phyloP scores from a whole-genome alignment of 2,888 invertebrate species.

The Chloroclystis v-ata region DNA sequence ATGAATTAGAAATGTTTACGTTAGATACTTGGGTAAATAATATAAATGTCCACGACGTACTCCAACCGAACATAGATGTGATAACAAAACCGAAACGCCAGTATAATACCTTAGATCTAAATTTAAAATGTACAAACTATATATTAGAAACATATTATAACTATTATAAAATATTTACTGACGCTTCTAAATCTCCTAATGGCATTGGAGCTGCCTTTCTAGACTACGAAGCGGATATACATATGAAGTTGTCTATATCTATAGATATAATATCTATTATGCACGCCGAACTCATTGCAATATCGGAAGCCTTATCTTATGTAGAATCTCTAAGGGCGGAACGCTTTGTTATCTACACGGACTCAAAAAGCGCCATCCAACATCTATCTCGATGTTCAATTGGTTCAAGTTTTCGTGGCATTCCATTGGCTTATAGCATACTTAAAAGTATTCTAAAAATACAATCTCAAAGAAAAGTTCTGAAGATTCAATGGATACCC shows the following conservation, averaged over 20 bases:
- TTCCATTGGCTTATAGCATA: slow-evolving; percentile 6
- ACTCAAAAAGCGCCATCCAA: not conserved
- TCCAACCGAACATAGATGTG: not conserved
- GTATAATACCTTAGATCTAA: not conserved
- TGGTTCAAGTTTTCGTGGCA: slow-evolving; percentile 2
- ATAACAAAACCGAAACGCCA: not conserved
- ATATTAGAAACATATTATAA: not conserved
- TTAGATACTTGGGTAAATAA: slow-evolving; percentile 3
- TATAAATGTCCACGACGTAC: not conserved
- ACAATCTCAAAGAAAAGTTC: not conserved
- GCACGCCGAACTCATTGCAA: slow-evolving; percentile 1
- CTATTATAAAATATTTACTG: not conserved
- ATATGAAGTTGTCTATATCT: not conserved
- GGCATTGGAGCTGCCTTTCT: no score
- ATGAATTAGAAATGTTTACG: not conserved
- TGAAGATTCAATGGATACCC: slow-evolving; percentile 2
- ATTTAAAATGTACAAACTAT: not conserved
- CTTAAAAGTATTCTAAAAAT: slow-evolving; percentile 3
- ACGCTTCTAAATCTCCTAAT: not conserved
- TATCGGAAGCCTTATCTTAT: slow-evolving; percentile 4
- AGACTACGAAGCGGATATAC: not conserved
- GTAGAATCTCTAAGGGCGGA: not conserved
- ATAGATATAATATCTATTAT: not conserved
- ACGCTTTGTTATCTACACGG: not conserved
- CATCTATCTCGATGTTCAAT: not conserved